A percentile compares a stretch with the other conserved stretches of the same genome.
Evolutionary conservation across 2,113 vertebrate genomes (phyloP).

Genomic region (Bothrops jararaca): DNA sequence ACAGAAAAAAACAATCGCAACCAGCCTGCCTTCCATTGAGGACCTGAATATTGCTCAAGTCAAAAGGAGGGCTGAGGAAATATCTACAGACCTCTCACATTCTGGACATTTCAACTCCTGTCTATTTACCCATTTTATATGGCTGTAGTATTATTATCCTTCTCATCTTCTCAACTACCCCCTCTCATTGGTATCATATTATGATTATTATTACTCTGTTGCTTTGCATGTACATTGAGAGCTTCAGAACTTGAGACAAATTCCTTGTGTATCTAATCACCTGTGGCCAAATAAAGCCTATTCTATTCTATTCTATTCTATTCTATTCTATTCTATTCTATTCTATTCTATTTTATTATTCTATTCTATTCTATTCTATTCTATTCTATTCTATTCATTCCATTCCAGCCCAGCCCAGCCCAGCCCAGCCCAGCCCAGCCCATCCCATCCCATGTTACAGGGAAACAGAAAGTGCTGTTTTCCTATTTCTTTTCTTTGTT

Average conservation of each 20-base stretch:
- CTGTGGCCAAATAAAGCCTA: background rate
- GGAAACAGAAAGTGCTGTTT: background rate
- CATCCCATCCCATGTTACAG: background rate
- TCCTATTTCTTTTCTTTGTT: background rate
- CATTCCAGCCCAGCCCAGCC: too few relatives aligned
- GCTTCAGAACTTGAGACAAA: background rate
- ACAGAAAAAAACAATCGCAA: background rate
- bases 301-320: too few relatives aligned
- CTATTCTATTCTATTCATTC: too few relatives aligned
- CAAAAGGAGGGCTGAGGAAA: background rate
- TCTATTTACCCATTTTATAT: background rate
- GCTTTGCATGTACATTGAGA: too few relatives aligned
- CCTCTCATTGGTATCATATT: too few relatives aligned
- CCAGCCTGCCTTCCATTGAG: background rate
- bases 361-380: too few relatives aligned
- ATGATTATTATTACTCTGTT: too few relatives aligned
- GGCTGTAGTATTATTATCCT: background rate
- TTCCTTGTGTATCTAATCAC: background rate
- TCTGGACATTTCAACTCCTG: background rate
- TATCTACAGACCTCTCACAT: background rate
- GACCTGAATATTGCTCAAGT: background rate
- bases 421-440: too few relatives aligned
- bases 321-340: rapidly evolving
- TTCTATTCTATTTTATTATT: too few relatives aligned
- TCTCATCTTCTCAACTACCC: too few relatives aligned